phyloP scores from a whole-genome alignment of 2,888 invertebrate genomes.

The Pharmacophagus antenor region DNA sequence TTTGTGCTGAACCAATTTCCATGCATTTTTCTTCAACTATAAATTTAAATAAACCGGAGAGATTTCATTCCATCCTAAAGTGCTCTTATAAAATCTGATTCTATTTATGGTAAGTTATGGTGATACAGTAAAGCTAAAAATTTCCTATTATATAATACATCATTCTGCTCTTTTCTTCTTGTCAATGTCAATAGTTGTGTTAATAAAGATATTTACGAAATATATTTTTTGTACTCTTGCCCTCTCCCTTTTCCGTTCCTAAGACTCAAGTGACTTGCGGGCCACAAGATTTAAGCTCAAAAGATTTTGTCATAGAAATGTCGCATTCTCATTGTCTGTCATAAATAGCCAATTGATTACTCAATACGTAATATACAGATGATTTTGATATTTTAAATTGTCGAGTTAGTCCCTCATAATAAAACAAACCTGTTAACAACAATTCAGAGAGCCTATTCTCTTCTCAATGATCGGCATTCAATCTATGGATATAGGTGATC shows the following conservation, averaged over 20 bases:
- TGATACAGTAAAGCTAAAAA: conserved; percentile 45
- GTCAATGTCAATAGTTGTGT: conserved; percentile 70
- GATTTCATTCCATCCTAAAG: conserved; percentile 78
- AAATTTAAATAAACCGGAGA: conserved; percentile 63
- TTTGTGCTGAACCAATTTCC: conserved; percentile 54
- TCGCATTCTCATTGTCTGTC: too few relatives aligned
- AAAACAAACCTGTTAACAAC: too few relatives aligned
- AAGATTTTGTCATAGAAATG: too few relatives aligned
- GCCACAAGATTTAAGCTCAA: too few relatives aligned
- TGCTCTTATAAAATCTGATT: conserved; percentile 72
- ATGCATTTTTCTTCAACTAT: conserved; percentile 55
- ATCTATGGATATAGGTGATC: too few relatives aligned
- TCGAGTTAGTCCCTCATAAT: too few relatives aligned
- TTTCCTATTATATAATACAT: conserved; percentile 42
- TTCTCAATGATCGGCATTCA: too few relatives aligned
- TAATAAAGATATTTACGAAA: conserved; percentile 46
- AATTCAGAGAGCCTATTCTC: too few relatives aligned
- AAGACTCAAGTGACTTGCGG: too few relatives aligned
- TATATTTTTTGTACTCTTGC: conserved; percentile 20
- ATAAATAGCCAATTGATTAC: too few relatives aligned
- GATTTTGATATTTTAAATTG: too few relatives aligned
- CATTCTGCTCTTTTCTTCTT: conserved; percentile 49
- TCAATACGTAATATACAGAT: too few relatives aligned
- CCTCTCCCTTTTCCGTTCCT: conserved; percentile 5
- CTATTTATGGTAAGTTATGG: conserved; percentile 61